Evolutionary conservation across 1,140 invertebrate species (phyloP), one percentile per base, ranked within the genome.

Genomic region (Maconellicoccus hirsutus): DNA sequence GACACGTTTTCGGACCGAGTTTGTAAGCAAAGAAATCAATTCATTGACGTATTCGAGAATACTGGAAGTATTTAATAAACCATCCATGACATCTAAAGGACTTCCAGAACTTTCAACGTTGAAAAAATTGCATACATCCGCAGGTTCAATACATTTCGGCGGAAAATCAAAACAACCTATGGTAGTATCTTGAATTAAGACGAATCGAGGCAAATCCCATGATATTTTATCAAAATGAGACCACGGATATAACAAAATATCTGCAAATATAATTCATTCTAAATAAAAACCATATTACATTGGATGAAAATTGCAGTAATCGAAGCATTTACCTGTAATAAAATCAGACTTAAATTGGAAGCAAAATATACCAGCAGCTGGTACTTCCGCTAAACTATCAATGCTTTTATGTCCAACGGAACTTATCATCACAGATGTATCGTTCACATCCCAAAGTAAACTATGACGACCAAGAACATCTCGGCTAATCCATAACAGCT

Each of bases 381-480:
- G 91, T 70, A 95, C 77, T 83, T 96, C 89, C 74, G 85, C 77
- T 25, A 84, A 79, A 74, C 81, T 78, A 75, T 82, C 77, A 21
- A 83, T 77, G 75, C 79, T 78, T 78, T 81, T 84, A 76, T 80
- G 82, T 63, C 83, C 82, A 70, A 86, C 85, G 78, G 86, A 88
- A 73, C 83, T 83, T 29, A 87, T 76, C 29, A 85, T 76, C 59
- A 86, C 75, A 26, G 78, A 75, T 59, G 79, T 73, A 10, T 75
- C 70, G 69, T 75, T 70, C 8, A 79, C 73, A 74, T 80, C 84
- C 76, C 91, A 83, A 19, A 95, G 79, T 39, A 96, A 81, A 80
- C 91, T 92, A 73, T 91, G 86, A 74, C 93, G 83, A 25, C 94
- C 94, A 79, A 94, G 87, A 73, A 83, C 81, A 81, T 98, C 94